phyloP scores from a whole-genome alignment of 35 echinoderm and acorn worm genomes.

The Amphiura filiformis region DNA sequence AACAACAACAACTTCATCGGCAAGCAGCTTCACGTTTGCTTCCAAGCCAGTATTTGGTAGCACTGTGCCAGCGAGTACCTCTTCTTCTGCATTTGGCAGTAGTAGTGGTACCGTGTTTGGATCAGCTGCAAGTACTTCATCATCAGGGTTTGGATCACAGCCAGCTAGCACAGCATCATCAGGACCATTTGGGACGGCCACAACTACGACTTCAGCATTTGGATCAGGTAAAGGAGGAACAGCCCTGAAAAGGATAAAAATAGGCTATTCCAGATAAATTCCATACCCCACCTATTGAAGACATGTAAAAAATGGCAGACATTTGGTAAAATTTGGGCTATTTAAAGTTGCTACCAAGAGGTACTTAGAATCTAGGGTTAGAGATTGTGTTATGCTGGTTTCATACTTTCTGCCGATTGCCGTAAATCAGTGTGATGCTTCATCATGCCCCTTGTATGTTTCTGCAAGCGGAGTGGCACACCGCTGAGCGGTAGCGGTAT shows the following conservation, averaged over 20 bases:
- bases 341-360: neutral
- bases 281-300: neutral
- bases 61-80: neutral
- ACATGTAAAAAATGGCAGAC: neutral
- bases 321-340: constrained; percentile 13
- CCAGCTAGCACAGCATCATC: neutral
- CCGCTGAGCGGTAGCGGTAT: too few relatives aligned
- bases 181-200: neutral
- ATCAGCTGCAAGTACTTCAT: neutral
- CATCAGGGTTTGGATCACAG: neutral
- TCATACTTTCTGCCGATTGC: too few relatives aligned
- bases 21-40: constrained; percentile 16
- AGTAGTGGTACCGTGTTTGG: neutral
- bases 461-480: too few relatives aligned
- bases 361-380: neutral
- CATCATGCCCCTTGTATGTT: too few relatives aligned
- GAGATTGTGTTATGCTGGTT: too few relatives aligned
- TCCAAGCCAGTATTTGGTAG: neutral
- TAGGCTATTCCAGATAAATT: neutral
- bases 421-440: too few relatives aligned
- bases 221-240: neutral
- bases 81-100: neutral
- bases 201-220: neutral
- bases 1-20: constrained; percentile 19
- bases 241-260: neutral